Base-by-base conservation (phyloP, 2,797 vertebrate genomes). In the Tachyglossus aculeatus region DNA sequence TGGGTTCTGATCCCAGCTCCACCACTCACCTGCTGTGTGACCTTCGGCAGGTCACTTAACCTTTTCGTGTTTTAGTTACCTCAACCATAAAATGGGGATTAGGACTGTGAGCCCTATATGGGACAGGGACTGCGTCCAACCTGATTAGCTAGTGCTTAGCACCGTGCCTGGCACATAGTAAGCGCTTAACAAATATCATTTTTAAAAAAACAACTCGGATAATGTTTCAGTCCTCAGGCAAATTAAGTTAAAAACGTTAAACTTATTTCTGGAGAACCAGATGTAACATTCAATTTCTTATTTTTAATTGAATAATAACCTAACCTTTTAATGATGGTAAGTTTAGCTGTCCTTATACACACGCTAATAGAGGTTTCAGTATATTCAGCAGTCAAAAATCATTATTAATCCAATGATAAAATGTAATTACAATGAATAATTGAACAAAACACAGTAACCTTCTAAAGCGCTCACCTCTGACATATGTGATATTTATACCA, bases 381-480 rank as follows among this genome's bases (percentile, higher is more conserved):
- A 56, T 13, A 44, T 5, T 41, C 15, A 58, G 36, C 27, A 19
- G 21, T 5, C 1, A 31, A 63, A 45, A 66, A 16, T 27, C n/a
- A 38, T 18, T 12, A 2, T 19, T 7, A 1, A 15, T 29, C 22
- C 37, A 34, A 54, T 1, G 32, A 44, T 8, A 43, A 45, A 47
- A 36, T 47, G 18, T 24, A 4, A 1, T 2, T n/a, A 4, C 1
- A 36, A 7, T 3, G 16, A 48, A 48, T 48, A 29, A 18, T 6
- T 39, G 25, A 27, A 45, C n/a, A 25, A 58, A 57, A 13, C 38
- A 9, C 33, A 1, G 2, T 5, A 8, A 78, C 39, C 12, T 43
- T 2, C 0, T 19, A 47, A 7, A 3, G 24, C 14, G 32, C 63
- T 79, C 68, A 94, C 94, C 89, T 87, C 56, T 80, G 51, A 94